A percentile compares a stretch with the other conserved stretches of the same genome.
These are phyloP conservation scores for Tortricodes alternella DNA, from an alignment of 2,888 invertebrate genomes.

Conservation along the genomic window DNA sequence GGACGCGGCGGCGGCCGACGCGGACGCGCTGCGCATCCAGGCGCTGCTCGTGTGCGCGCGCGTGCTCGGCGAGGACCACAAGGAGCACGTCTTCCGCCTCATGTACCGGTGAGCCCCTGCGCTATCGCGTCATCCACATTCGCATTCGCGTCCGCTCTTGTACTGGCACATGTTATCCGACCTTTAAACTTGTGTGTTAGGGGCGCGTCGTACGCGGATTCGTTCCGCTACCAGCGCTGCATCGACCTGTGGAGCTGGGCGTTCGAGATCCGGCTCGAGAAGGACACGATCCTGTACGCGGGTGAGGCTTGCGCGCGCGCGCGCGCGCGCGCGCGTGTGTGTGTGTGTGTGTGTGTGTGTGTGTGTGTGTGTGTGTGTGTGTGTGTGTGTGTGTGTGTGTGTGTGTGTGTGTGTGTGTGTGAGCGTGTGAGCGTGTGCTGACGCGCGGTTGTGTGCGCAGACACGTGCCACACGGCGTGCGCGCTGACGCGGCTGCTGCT, in stretches of 20 bases:
- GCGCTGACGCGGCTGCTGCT: conserved; percentile 93
- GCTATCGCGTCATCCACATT: no score
- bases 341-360: no score
- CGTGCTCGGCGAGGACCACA: conserved; percentile 92
- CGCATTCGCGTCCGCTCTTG: neutral
- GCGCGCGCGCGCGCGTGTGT: neutral
- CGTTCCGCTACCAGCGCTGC: conserved; percentile 90
- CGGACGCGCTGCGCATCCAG: conserved; percentile 93
- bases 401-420: no score
- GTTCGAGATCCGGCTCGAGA: conserved; percentile 89
- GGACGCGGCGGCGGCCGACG: conserved; percentile 87
- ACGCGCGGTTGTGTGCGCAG: conserved; percentile 67
- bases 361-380: no score
- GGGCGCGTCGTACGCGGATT: conserved; percentile 89
- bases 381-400: no score
- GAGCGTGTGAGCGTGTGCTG: neutral
- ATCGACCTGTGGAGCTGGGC: conserved; percentile 94
- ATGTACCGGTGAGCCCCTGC: conserved; percentile 82
- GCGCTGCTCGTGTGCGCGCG: conserved; percentile 94
- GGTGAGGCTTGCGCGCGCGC: conserved; percentile 34
- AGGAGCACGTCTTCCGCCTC: conserved; percentile 91
- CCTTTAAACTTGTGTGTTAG: no score
- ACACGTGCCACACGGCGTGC: conserved; percentile 93
- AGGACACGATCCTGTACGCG: conserved; percentile 87
- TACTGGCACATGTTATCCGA: no score